phyloP scores from a whole-genome alignment of 2,113 vertebrate genomes.

The Emydocephalus ijimae region DNA sequence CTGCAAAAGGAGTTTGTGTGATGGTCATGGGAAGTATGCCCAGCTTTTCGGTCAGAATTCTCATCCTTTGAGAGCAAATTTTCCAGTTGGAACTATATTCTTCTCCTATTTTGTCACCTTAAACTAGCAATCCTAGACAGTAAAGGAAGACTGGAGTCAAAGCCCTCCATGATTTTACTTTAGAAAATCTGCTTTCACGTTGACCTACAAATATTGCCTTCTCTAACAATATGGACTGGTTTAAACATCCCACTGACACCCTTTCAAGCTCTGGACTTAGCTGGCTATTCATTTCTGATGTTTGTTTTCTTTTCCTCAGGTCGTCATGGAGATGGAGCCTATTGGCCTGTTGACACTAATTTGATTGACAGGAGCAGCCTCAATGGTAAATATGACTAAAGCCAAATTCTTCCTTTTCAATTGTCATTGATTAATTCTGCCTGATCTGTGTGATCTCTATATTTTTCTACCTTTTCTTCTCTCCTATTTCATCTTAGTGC shows the following conservation, averaged over 20 bases:
- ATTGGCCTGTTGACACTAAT: conserved; percentile 89
- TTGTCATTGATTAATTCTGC: neutral
- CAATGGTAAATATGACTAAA: conserved; percentile 76
- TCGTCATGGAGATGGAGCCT: conserved; percentile 86
- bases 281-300: neutral
- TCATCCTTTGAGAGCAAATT: neutral
- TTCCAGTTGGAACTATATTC: neutral
- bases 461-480: neutral
- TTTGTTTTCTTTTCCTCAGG: conserved; percentile 65
- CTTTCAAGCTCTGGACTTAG: neutral
- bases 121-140: neutral
- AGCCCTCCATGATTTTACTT: neutral
- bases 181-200: neutral
- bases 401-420: neutral
- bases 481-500: neutral
- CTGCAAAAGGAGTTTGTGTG: neutral
- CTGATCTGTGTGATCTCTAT: neutral
- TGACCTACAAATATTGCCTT: conserved; percentile 2
- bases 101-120: conserved; percentile 8
- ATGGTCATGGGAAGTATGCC: neutral
- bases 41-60: neutral
- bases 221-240: neutral
- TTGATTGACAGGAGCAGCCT: conserved; percentile 89
- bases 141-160: neutral
- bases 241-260: neutral